These are phyloP conservation scores for Malthinus seriepunctatus DNA, from an alignment of 2,888 invertebrate species.

Conservation along the genomic window DNA sequence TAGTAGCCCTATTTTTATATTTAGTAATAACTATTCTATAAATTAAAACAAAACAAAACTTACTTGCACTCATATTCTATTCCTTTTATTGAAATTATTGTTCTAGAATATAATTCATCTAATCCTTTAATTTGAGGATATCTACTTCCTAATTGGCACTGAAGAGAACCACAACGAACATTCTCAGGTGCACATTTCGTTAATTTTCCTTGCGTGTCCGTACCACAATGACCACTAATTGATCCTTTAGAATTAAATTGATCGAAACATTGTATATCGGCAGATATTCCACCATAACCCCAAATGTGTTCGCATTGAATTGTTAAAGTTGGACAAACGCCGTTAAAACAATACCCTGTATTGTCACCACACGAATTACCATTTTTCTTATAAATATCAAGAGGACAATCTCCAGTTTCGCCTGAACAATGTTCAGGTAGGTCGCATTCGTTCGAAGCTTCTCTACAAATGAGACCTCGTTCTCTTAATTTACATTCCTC, in stretches of 20 bases:
- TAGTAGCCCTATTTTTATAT: conserved; percentile 21
- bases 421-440: conserved; percentile 94
- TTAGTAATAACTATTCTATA: conserved; percentile 3
- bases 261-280: conserved; percentile 88
- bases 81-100: conserved; percentile 87
- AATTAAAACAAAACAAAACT: conserved; percentile 52
- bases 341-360: conserved; percentile 74
- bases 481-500: conserved; percentile 79
- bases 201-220: conserved; percentile 69
- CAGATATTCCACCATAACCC: conserved; percentile 85
- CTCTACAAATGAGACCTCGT: conserved; percentile 81
- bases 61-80: conserved; percentile 96
- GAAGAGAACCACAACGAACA: conserved; percentile 91
- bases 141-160: conserved; percentile 87
- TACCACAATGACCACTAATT: conserved; percentile 94
- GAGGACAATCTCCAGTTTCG: conserved; percentile 84
- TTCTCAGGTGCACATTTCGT: conserved; percentile 82
- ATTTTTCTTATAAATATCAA: conserved; percentile 89
- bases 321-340: conserved; percentile 85
- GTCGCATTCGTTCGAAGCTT: conserved; percentile 91
- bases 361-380: conserved; percentile 76
- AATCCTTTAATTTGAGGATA: conserved; percentile 79
- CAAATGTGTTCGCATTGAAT: conserved; percentile 92
- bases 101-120: conserved; percentile 83
- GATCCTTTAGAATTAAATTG: conserved; percentile 95